Evolutionary conservation across 1,140 invertebrate species (phyloP), one percentile per base, ranked within the genome.

Genomic region (Pteromalus puparum): DNA sequence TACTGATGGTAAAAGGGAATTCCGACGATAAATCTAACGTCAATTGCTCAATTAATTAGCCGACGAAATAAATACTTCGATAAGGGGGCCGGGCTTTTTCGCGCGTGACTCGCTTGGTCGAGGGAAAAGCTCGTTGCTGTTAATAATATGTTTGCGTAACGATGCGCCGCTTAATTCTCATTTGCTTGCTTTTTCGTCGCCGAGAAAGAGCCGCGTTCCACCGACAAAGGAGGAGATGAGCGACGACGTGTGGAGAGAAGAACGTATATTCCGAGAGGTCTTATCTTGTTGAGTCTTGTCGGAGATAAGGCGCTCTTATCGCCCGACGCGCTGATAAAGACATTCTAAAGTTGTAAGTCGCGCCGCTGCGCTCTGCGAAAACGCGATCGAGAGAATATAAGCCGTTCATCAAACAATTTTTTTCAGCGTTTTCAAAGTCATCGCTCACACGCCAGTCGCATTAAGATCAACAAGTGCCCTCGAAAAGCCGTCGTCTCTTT

Each of bases 241-340:
- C 9, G n/a, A 21, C 65, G 81, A 76, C 74, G 73, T 13, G 67
- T 28, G 48, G 53, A 28, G 73, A 53, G n/a, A 42, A 68, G 72
- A 53, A 9, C 9, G 26, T n/a, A n/a, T 61, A 81, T 82, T 82
- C 48, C 61, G 18, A 28, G 30, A 68, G 46, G 34, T 84, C 82
- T 84, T 84, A 84, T 84, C 82, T 84, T 79, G 48, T 79, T 79
- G 67, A 84, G 82, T 84, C 76, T 84, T 67, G 75, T 38, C 15
- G 46, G 2, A 70, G 82, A 84, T 84, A 81, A 85, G 46, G n/a
- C 48, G 18, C 75, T 77, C 38, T 81, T 85, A 81, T 81, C 79
- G 13, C 70, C 34, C 21, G 73, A 9, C 30, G 10, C 30, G 21
- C 48, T 46, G 76, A 81, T 84, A 79, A 53, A 80, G 76, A 84